Conservation (phyloP, 2,888 invertebrate species). For the Polydrusus tereticollis region DNA sequence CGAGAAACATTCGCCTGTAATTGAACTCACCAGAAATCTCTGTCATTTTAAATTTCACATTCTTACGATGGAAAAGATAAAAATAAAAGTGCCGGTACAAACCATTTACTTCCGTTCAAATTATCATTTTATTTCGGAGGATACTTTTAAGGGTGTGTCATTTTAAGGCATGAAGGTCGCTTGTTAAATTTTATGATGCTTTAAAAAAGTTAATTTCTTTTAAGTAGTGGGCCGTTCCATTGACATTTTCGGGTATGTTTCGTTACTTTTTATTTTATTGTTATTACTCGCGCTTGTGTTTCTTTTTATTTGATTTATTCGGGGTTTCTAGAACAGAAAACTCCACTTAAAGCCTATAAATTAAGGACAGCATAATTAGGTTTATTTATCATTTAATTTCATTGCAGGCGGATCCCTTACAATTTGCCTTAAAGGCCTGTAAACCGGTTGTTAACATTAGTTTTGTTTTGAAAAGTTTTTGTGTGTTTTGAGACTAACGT, state of each 20-base stretch:
- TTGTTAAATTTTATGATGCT: neutral
- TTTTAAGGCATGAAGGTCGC: neutral
- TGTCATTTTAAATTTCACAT: neutral
- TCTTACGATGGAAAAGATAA: neutral
- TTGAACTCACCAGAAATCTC: neutral
- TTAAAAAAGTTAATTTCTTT: neutral
- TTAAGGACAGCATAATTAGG: too few species aligned
- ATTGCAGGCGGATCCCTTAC: too few species aligned
- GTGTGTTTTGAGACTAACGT: too few species aligned
- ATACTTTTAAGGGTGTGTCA: neutral
- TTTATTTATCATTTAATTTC: too few species aligned
- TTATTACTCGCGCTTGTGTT: neutral
- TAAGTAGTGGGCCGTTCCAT: neutral
- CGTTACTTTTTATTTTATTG: neutral
- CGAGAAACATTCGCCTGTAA: too few species aligned
- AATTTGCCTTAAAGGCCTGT: too few species aligned
- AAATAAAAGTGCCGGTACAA: neutral
- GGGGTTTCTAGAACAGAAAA: too few species aligned
- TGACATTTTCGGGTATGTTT: neutral
- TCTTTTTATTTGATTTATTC: neutral
- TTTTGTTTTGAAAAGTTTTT: too few species aligned
- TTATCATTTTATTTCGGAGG: neutral
- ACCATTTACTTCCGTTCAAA: neutral
- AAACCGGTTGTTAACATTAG: too few species aligned
- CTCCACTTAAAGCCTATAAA: too few species aligned